These are phyloP conservation scores for Rhipidura dahli DNA, from an alignment of 2,113 vertebrate species.

Conservation along the genomic window DNA sequence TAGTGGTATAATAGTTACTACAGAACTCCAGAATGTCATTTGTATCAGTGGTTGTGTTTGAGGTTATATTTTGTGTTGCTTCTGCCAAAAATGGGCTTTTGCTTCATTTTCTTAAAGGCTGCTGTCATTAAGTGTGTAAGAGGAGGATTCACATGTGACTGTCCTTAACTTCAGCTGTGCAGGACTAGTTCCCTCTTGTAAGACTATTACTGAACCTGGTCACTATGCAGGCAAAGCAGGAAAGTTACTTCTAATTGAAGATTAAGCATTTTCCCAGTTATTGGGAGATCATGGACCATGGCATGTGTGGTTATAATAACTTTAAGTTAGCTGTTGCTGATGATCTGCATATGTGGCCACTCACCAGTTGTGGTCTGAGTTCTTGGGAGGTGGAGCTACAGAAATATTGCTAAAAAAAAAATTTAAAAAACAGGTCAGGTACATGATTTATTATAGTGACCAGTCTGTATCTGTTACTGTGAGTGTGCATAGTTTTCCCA, in stretches of 20 bases:
- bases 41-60: background rate
- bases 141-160: accelerated
- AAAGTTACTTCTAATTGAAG: background rate
- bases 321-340: background rate
- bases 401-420: background rate
- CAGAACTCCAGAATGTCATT: background rate
- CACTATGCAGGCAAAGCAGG: background rate
- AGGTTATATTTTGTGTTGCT: background rate
- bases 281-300: background rate
- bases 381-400: background rate
- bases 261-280: background rate
- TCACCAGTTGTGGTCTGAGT: background rate
- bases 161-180: background rate
- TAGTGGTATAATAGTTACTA: background rate
- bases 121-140: background rate
- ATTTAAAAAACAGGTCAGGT: background rate
- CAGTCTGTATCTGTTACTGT: background rate
- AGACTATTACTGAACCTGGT: background rate
- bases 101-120: background rate
- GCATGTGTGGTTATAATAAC: background rate
- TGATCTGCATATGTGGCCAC: background rate
- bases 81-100: background rate
- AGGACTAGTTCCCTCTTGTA: background rate
- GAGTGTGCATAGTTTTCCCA: background rate
- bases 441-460: background rate